Percentiles rank a stretch among this genome's conserved stretches.
phyloP scores from a whole-genome alignment of 2,888 invertebrate species.

The Plusia festucae region DNA sequence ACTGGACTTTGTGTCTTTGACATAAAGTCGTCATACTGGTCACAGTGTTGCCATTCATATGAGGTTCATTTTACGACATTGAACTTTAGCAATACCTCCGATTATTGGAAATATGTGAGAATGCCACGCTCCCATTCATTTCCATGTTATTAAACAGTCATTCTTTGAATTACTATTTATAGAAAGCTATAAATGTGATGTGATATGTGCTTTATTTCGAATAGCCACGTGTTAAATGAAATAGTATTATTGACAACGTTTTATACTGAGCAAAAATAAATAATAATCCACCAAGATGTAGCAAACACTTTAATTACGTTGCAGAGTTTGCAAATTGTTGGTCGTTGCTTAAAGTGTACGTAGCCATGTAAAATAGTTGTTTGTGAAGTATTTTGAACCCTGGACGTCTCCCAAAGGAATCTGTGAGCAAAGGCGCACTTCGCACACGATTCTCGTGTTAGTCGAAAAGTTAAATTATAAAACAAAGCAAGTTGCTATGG shows the following conservation, averaged over 20 bases:
- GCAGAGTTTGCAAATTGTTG: conserved; percentile 1
- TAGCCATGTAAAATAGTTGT: conserved; percentile 2
- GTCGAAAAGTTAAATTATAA: conserved; percentile 4
- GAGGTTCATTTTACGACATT: neutral
- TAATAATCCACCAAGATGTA: neutral
- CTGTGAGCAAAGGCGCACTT: neutral
- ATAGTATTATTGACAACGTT: too few species aligned
- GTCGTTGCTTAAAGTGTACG: neutral
- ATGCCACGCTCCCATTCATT: neutral
- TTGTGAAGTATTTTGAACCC: neutral
- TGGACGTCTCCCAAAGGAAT: conserved; percentile 3
- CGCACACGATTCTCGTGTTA: neutral
- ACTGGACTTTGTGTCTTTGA: neutral
- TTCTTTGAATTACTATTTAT: conserved; percentile 1
- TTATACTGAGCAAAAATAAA: too few species aligned
- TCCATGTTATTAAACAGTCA: neutral
- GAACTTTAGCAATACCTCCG: neutral
- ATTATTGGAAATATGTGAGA: neutral
- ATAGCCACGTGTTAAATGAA: too few species aligned
- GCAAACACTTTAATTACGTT: neutral
- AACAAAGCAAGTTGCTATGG: conserved; percentile 2
- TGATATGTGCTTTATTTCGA: too few species aligned
- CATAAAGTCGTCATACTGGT: neutral
- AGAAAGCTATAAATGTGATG: neutral
- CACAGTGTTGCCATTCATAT: neutral